Base-by-base conservation (phyloP, 30 jellyfish, hydroid and myxozoan genomes). In the Chrysaora quinquecirrha region DNA sequence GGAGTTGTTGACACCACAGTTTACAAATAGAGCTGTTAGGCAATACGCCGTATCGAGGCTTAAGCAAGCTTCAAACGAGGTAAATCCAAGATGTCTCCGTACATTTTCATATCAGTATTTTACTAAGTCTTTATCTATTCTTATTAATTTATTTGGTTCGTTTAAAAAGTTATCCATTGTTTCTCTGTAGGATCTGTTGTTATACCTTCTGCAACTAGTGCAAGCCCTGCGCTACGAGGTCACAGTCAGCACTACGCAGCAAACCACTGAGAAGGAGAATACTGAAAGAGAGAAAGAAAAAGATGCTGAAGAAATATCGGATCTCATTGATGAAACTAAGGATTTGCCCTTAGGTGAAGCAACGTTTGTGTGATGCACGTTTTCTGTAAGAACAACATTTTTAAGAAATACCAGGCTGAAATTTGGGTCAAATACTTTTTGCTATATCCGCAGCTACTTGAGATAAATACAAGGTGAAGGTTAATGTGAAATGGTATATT, bases 1-100 rank as follows among this genome's bases (percentile, higher is more conserved):
- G 73, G 99, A 94, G 63, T 68, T 94, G 58, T 58, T 94, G 67
- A 94, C 99, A 23, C 99, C 99, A 6, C 99, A 82, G 47, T 94
- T 94, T 64, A 94, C 99, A 9, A 94, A 94, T 84, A 86, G 68
- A 67, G 87, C 94, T 46, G 99, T 94, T 35, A 95, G 99, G 61
- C 97, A 87, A 58, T 94, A 94, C 73, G 96, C 99, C 23, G 99
- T 94, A 19, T 94, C 99, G 56, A 83, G 99, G 63, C 88, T 94
- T 31, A 87, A 88, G 87, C 99, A 94, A 74, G 88, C 99, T 1
- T 75, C 97, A 14, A 89, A 94, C 78, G 99, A 94, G 97, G 99
- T 94, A 30, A 14, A 0, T 61, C 30, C 18, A 32, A 54, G 30
- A 9, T 76, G 35, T 1, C 14, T 3, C 47, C 25, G 10, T 30